Evolutionary conservation across 2,888 invertebrate genomes (phyloP).

Genomic region (Neoaliturus tenellus): DNA sequence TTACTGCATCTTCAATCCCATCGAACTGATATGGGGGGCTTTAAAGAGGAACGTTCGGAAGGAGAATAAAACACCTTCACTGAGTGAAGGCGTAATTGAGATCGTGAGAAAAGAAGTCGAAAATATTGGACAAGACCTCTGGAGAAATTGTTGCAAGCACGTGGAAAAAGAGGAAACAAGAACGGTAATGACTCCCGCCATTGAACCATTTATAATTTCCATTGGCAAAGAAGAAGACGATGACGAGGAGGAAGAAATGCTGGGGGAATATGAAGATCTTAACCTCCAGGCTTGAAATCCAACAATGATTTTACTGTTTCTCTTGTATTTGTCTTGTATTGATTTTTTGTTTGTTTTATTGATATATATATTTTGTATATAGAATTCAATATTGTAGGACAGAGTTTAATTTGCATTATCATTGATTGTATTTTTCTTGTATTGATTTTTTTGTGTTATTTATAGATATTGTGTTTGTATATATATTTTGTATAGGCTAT

Average conservation of each 20-base stretch:
- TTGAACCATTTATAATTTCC: constrained; percentile 5
- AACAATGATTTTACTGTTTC: not conserved
- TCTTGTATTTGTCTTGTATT: not conserved
- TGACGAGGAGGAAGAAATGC: not conserved
- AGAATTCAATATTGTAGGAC: no score
- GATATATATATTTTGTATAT: no score
- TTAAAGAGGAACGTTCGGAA: constrained; percentile 4
- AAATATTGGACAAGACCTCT: constrained; percentile 1
- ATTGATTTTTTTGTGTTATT: no score
- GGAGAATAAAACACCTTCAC: not conserved
- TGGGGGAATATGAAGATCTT: not conserved
- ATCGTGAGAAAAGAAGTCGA: not conserved
- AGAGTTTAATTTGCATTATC: no score
- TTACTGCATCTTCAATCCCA: not conserved
- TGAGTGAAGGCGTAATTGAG: not conserved
- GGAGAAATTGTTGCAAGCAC: constrained; percentile 26
- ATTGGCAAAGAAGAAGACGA: not conserved
- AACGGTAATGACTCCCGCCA: not conserved
- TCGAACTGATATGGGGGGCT: not conserved
- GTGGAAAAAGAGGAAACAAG: not conserved
- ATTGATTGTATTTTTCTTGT: no score
- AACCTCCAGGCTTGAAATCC: not conserved
- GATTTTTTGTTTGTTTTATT: no score
- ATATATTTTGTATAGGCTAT: no score
- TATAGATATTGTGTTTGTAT: no score